Percentiles rank a stretch among this genome's conserved stretches.
These are phyloP conservation scores for Mayetiola destructor DNA, from an alignment of 2,888 invertebrate species.

Conservation along the genomic window DNA sequence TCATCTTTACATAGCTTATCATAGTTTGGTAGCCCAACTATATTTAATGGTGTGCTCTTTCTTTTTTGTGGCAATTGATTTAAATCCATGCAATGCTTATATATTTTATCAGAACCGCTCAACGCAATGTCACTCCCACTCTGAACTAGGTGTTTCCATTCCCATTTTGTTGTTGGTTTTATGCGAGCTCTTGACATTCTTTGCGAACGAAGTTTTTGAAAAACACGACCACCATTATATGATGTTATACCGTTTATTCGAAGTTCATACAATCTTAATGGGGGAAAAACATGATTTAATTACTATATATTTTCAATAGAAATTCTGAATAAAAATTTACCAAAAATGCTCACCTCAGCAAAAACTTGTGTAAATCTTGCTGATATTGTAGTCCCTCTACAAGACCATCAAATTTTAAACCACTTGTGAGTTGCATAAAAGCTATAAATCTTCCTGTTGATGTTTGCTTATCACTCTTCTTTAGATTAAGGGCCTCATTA, in stretches of 20 bases:
- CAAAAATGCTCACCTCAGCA: constrained; percentile 34
- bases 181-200: constrained; percentile 20
- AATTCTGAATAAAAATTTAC: constrained; percentile 17
- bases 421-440: constrained; percentile 62
- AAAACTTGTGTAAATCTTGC: constrained; percentile 48
- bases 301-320: too few species aligned
- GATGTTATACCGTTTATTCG: constrained; percentile 56
- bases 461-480: not conserved
- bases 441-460: constrained; percentile 38
- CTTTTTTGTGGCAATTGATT: not conserved
- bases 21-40: constrained; percentile 56
- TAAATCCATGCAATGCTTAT: not conserved
- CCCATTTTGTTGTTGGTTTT: not conserved
- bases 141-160: not conserved
- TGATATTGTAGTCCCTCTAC: constrained; percentile 62
- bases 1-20: constrained; percentile 57
- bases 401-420: constrained; percentile 58
- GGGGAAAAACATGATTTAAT: not conserved
- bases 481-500: constrained; percentile 26
- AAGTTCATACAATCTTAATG: constrained; percentile 43
- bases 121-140: not conserved
- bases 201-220: constrained; percentile 46
- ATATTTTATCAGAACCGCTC: not conserved
- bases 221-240: constrained; percentile 47
- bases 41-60: not conserved